phyloP scores from a whole-genome alignment of 2,888 invertebrate genomes.

The Cartodere bifasciata region DNA sequence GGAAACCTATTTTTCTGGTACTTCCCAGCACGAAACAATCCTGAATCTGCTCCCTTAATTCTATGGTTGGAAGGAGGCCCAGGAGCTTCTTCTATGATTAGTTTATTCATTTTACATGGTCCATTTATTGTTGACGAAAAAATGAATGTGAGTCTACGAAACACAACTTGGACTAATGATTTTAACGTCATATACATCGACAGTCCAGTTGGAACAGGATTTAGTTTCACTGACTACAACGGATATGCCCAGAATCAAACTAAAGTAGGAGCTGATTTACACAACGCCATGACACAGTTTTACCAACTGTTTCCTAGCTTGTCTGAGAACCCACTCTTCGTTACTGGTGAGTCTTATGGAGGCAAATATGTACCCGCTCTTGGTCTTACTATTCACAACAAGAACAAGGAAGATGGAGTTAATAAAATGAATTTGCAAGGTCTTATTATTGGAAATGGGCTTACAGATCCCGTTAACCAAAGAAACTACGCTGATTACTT shows the following conservation, averaged over 20 bases:
- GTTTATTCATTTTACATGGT: no score
- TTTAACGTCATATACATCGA: conserved; percentile 74
- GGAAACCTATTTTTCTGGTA: no score
- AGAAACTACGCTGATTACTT: conserved; percentile 58
- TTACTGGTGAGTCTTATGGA: conserved; percentile 76
- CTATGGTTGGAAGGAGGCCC: no score
- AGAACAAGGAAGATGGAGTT: conserved; percentile 37
- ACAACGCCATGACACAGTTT: conserved; percentile 60
- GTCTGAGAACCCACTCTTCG: conserved; percentile 57
- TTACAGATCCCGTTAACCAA: conserved; percentile 60
- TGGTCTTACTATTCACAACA: conserved; percentile 57
- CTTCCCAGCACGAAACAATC: no score
- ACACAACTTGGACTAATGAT: conserved; percentile 64
- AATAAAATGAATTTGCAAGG: conserved; percentile 55
- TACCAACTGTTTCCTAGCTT: conserved; percentile 63
- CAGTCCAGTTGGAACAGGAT: conserved; percentile 72
- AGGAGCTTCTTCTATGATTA: no score
- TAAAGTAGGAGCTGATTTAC: conserved; percentile 62
- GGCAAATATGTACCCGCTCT: conserved; percentile 62
- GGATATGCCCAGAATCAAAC: conserved; percentile 65
- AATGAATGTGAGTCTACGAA: conserved; percentile 4
- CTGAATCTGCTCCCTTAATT: no score
- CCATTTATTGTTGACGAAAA: background rate
- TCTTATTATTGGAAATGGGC: conserved; percentile 58
- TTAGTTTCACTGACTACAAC: conserved; percentile 65